Base-by-base conservation (phyloP, 2,888 invertebrate species). In the Polylopha cassiicola region DNA sequence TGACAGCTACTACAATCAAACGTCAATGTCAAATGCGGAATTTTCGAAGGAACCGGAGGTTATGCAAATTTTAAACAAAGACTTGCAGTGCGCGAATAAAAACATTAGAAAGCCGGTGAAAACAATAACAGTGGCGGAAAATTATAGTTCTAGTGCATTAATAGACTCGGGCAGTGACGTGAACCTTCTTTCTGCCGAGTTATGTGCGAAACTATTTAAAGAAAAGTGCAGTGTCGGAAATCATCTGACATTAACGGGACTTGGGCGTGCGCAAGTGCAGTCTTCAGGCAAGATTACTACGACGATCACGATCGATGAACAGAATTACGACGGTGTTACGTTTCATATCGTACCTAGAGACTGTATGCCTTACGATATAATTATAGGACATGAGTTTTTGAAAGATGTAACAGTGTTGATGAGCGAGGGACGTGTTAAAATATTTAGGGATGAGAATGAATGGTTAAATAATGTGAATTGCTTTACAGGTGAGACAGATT, bases 141-240 rank as follows among this genome's bases (percentile, higher is more conserved):
- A 55, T 53, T 53, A 34, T 44, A 39, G 64, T 50, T 16, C 55
- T 55, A 10, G 24, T 21, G 7, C 16, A 10, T 37, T 44, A 33
- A 28, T 44, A 14, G 44, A 44, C 17, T 28, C 39, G 2, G 44
- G 39, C 27, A 36, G 39, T 30, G 44, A 39, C 6, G 9, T 44
- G 3, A 39, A 39, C 28, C 27, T 39, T 22, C 34, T 44, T 9
- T 20, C 34, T 6, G 6, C 13, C 2, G 5, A 11, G 13, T 24
- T 11, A 6, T 24, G 13, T 29, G 39, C n/a, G 53, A 24, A 68
- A 68, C 15, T 24, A 13, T 6, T 6, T 2, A 5, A 11, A 13
- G 13, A 11, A 2, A 4, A 24, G 5, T 24, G 24, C 13, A 13
- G 1, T 1, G n/a, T 13, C 11, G 6, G 7, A 3, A 13, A 24